A percentile compares a stretch with the other conserved stretches of the same genome.
phyloP scores from a whole-genome alignment of 2,113 vertebrate genomes.

The human region DNA sequence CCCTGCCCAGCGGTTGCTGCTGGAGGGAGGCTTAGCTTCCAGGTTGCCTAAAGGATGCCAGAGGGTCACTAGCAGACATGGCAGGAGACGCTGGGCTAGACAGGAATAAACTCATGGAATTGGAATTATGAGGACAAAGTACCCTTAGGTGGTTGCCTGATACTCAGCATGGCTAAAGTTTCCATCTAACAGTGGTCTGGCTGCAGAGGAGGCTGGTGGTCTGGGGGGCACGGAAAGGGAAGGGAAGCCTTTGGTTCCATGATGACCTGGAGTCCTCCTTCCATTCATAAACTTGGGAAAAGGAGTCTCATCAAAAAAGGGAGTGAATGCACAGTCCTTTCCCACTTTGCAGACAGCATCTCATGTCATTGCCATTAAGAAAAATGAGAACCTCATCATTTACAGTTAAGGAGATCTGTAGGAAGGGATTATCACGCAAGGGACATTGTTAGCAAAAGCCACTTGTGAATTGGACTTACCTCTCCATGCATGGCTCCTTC shows the following conservation, averaged over 20 bases:
- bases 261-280: neutral
- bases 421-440: accelerated
- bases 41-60: too few relatives aligned
- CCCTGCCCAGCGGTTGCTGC: neutral
- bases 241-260: neutral
- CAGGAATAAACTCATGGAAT: too few relatives aligned
- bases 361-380: accelerated
- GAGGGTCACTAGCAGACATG: accelerated
- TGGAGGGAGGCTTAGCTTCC: accelerated
- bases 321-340: neutral
- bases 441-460: accelerated
- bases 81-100: accelerated
- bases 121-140: too few relatives aligned
- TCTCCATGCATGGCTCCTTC: neutral
- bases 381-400: accelerated
- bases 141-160: accelerated
- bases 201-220: accelerated
- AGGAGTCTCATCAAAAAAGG: neutral
- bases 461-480: accelerated
- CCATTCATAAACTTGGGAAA: accelerated
- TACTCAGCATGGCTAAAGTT: accelerated
- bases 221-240: accelerated
- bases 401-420: accelerated
- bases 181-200: accelerated
- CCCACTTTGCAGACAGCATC: neutral